A percentile compares a stretch with the other conserved stretches of the same genome.
phyloP scores from a whole-genome alignment of 2,797 vertebrate species.

The Serranus cabrilla region DNA sequence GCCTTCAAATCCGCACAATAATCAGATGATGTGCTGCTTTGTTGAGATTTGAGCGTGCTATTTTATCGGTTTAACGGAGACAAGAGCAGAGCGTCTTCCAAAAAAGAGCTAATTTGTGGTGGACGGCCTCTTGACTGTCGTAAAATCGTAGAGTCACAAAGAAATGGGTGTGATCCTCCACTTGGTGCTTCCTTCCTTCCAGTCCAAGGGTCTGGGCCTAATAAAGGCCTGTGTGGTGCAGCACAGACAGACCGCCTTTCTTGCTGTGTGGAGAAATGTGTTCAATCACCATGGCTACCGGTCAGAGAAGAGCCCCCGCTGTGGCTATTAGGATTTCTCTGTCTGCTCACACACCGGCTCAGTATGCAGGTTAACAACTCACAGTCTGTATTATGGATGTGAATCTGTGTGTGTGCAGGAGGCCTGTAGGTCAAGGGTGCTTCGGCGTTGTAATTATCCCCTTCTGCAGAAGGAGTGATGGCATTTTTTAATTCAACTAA shows the following conservation, averaged over 20 bases:
- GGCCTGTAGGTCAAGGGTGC: constrained; percentile 63
- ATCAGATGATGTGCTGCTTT: constrained; percentile 74
- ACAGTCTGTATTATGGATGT: constrained; percentile 50
- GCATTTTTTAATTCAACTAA: constrained; percentile 38
- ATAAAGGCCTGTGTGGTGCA: constrained; percentile 66
- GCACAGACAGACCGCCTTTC: constrained; percentile 61
- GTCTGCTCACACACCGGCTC: constrained; percentile 67
- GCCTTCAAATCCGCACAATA: constrained; percentile 67
- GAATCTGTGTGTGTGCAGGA: constrained; percentile 35
- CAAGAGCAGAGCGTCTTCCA: constrained; percentile 36
- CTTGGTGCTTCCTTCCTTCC: constrained; percentile 65
- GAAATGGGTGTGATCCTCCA: constrained; percentile 65
- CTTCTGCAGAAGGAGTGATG: background rate
- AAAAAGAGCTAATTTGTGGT: constrained; percentile 52
- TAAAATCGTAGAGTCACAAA: constrained; percentile 71
- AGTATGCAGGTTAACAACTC: constrained; percentile 71
- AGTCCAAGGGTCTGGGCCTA: constrained; percentile 58
- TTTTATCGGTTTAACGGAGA: constrained; percentile 55
- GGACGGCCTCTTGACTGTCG: constrained; percentile 55
- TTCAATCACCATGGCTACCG: constrained; percentile 82
- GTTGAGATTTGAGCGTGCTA: constrained; percentile 49
- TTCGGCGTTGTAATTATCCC: constrained; percentile 48
- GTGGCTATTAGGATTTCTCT: constrained; percentile 78
- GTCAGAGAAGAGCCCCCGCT: constrained; percentile 74
- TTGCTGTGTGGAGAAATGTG: constrained; percentile 77